Conservation (phyloP, 2,113 vertebrate genomes). For the Trinectes maculatus region DNA sequence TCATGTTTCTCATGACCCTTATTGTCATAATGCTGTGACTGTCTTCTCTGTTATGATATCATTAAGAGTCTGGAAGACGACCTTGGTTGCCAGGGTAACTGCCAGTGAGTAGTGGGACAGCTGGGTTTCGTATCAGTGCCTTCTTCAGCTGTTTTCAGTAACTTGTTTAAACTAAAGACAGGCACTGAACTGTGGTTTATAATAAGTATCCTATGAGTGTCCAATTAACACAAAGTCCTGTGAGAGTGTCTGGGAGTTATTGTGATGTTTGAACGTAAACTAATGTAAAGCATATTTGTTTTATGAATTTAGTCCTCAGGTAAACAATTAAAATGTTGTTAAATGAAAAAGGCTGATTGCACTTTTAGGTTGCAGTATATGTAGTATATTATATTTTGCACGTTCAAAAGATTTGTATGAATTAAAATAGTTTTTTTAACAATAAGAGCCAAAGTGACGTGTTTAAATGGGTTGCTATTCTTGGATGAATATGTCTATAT, state of each 20-base stretch:
- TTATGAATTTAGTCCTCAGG: no score
- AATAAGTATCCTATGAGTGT: not conserved
- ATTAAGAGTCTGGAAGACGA: not conserved
- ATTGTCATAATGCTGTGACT: not conserved
- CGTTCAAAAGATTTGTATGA: no score
- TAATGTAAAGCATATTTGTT: not conserved
- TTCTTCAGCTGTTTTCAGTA: not conserved
- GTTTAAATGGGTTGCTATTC: no score
- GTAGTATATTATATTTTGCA: no score
- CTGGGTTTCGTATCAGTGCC: not conserved
- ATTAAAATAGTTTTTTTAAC: no score
- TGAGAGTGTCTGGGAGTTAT: not conserved
- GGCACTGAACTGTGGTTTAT: not conserved
- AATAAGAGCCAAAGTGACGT: no score
- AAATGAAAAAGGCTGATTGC: no score
- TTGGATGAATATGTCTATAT: no score
- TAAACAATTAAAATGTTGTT: no score
- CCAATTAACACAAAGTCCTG: not conserved
- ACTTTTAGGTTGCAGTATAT: no score
- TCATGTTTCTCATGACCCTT: not conserved
- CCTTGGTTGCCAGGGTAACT: conserved; percentile 4
- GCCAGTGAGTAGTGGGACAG: not conserved
- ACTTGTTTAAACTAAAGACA: not conserved
- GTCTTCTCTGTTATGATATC: not conserved
- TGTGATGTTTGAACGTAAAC: no score